Conservation (phyloP, 2,113 vertebrate genomes). For the Xiphorhynchus elegans region DNA sequence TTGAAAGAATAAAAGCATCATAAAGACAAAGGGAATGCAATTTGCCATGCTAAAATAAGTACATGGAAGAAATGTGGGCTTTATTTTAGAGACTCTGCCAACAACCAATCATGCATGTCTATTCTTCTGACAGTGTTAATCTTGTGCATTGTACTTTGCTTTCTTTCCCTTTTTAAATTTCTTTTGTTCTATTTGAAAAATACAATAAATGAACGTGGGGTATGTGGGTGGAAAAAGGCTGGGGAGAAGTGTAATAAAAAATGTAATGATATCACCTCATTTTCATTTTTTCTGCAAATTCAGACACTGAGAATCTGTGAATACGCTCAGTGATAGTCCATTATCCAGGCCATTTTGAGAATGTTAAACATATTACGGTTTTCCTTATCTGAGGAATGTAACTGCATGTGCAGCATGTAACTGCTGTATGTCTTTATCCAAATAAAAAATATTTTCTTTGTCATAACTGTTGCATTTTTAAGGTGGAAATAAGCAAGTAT, state of each 20-base stretch:
- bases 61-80: background rate
- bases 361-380: background rate
- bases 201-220: background rate
- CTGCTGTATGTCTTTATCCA: background rate
- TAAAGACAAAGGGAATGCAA: constrained; percentile 30
- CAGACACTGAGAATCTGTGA: background rate
- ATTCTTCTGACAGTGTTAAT: constrained; percentile 30
- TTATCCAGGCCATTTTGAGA: background rate
- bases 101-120: constrained; percentile 7
- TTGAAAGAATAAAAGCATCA: constrained; percentile 22
- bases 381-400: background rate
- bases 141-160: background rate
- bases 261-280: background rate
- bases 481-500: background rate
- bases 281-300: background rate
- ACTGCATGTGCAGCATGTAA: background rate
- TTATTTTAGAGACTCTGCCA: constrained; percentile 15
- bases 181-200: constrained; percentile 4
- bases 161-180: background rate
- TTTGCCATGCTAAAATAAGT: constrained; percentile 47
- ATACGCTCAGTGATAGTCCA: background rate
- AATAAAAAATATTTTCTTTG: background rate
- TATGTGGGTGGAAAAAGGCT: background rate
- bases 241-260: background rate
- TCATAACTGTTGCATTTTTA: background rate